Percentiles rank a stretch among this genome's conserved stretches.
These are phyloP conservation scores for Dynastes grantii DNA, from an alignment of 2,888 invertebrate genomes.

Conservation along the genomic window DNA sequence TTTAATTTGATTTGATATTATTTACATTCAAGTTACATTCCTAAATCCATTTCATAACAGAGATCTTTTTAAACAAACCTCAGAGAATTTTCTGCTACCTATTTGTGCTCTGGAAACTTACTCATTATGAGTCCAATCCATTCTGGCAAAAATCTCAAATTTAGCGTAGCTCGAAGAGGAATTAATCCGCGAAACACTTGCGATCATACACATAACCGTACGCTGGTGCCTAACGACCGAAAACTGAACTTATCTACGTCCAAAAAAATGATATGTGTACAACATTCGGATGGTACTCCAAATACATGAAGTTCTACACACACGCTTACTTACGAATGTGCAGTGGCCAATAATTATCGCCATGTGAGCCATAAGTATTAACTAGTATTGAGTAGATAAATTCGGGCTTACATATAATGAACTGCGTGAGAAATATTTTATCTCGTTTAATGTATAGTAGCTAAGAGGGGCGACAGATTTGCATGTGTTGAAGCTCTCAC, in stretches of 20 bases:
- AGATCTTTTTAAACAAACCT: too few relatives aligned
- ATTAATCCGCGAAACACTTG: background rate
- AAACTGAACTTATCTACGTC: background rate
- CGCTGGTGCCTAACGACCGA: background rate
- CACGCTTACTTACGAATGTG: background rate
- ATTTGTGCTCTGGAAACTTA: background rate
- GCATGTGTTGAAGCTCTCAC: too few relatives aligned
- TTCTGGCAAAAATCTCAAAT: background rate
- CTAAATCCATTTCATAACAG: too few relatives aligned
- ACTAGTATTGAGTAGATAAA: background rate
- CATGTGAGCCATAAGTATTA: background rate
- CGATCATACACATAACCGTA: background rate
- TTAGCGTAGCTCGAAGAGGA: background rate
- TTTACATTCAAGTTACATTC: too few relatives aligned
- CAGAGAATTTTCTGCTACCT: too few relatives aligned
- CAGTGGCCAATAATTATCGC: background rate
- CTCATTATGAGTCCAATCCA: background rate
- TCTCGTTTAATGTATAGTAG: too few relatives aligned
- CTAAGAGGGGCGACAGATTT: too few relatives aligned
- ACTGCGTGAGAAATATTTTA: too few relatives aligned
- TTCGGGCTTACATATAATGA: background rate
- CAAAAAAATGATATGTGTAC: background rate
- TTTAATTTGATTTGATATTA: too few relatives aligned
- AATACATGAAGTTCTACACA: background rate
- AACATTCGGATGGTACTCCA: background rate